Conservation (phyloP, 2,797 vertebrate species). For the Furcifer pardalis region DNA sequence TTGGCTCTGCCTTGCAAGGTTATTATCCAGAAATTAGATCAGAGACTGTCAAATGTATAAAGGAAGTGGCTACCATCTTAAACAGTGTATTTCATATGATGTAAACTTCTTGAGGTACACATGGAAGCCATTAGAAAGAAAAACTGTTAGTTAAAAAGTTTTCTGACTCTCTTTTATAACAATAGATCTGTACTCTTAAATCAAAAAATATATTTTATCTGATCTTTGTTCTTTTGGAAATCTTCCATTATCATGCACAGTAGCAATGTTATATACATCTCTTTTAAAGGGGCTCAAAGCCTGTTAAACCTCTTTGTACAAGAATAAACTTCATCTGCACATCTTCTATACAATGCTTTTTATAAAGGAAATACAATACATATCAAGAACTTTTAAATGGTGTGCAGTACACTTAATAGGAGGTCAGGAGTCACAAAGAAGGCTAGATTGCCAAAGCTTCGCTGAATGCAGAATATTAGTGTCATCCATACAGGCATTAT, state of each 20-base stretch:
- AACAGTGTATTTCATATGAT: conserved; percentile 42
- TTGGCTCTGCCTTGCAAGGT: conserved; percentile 58
- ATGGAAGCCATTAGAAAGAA: conserved; percentile 20
- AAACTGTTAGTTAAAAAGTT: background rate
- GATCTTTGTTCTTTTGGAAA: background rate
- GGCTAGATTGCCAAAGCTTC: background rate
- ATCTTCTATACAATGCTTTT: conserved; percentile 8
- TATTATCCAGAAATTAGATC: conserved; percentile 61
- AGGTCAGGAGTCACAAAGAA: background rate
- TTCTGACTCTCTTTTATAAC: conserved; percentile 13
- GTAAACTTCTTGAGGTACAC: conserved; percentile 40
- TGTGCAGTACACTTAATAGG: conserved; percentile 21
- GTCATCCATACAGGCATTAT: too few species aligned
- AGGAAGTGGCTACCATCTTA: conserved; percentile 46
- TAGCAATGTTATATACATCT: background rate
- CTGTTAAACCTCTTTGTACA: conserved; percentile 4
- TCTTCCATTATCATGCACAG: background rate
- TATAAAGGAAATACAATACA: conserved; percentile 35
- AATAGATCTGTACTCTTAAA: conserved; percentile 12
- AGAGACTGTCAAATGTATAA: conserved; percentile 46
- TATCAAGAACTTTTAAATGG: background rate
- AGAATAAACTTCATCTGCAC: background rate
- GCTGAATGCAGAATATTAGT: too few species aligned
- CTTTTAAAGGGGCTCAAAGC: background rate
- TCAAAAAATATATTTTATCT: conserved; percentile 22